Evolutionary conservation across 2,797 vertebrate genomes (phyloP).

Genomic region (Neopelma chrysocephalum): DNA sequence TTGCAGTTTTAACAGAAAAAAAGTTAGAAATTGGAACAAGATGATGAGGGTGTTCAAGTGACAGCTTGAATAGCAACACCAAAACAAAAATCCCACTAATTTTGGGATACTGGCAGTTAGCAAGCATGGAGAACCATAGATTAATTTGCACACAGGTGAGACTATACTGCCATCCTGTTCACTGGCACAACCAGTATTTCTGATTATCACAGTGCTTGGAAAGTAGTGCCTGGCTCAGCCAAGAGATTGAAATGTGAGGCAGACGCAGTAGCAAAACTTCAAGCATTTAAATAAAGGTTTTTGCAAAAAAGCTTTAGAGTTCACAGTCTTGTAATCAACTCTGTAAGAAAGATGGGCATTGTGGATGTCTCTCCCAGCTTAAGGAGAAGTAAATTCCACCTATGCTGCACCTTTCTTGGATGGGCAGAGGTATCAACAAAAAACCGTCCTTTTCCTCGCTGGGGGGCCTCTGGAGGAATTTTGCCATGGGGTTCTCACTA

Average conservation of each 20-base stretch:
- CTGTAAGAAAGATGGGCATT: background rate
- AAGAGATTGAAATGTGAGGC: background rate
- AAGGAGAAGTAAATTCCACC: background rate
- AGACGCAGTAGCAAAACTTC: background rate
- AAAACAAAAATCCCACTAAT: background rate
- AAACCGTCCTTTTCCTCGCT: accelerated
- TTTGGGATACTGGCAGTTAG: background rate
- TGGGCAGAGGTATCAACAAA: background rate
- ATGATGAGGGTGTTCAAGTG: background rate
- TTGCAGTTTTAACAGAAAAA: background rate
- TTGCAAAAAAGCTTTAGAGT: background rate
- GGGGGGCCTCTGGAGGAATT: background rate
- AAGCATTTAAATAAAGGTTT: background rate
- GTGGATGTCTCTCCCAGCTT: background rate
- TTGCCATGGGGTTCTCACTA: background rate
- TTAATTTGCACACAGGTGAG: background rate
- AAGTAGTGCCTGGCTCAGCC: background rate
- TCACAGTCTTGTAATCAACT: background rate
- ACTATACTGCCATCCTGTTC: background rate
- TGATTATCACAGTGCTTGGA: background rate
- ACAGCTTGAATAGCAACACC: background rate
- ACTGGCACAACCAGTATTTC: background rate
- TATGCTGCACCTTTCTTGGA: background rate
- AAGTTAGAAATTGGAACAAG: background rate
- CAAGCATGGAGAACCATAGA: background rate